phyloP scores from a whole-genome alignment of 2,888 invertebrate genomes.

The Oxystoma pomonae region DNA sequence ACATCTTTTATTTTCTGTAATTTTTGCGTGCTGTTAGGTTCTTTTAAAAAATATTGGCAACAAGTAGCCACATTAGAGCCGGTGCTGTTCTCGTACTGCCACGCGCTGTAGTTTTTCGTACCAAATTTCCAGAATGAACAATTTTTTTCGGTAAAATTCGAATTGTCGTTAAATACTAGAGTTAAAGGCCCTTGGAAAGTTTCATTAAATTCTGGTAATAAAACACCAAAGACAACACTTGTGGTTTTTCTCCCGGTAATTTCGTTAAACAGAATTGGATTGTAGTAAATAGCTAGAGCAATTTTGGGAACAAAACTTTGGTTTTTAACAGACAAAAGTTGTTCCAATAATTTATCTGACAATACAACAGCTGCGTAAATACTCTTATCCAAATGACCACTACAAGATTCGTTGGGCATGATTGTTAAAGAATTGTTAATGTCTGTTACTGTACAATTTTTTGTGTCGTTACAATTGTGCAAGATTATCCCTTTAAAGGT shows the following conservation, averaged over 20 bases:
- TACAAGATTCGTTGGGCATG: constrained; percentile 1
- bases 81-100: constrained; percentile 13
- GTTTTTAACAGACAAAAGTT: constrained; percentile 10
- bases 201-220: constrained; percentile 20
- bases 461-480: constrained; percentile 13
- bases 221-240: constrained; percentile 22
- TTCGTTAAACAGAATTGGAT: constrained; percentile 22
- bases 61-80: neutral
- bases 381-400: neutral
- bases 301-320: constrained; percentile 13
- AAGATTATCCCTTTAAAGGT: constrained; percentile 12
- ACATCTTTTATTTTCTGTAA: neutral
- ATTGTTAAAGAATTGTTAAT: neutral
- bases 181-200: constrained; percentile 16
- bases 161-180: constrained; percentile 8
- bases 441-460: constrained; percentile 1
- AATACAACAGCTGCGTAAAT: constrained; percentile 13
- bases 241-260: constrained; percentile 7
- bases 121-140: constrained; percentile 27
- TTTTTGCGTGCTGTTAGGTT: neutral
- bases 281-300: constrained; percentile 19
- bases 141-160: constrained; percentile 10
- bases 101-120: constrained; percentile 3
- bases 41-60: constrained; percentile 15
- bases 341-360: constrained; percentile 12